phyloP scores from a whole-genome alignment of 2,888 invertebrate genomes.

The Andrena fulva region DNA sequence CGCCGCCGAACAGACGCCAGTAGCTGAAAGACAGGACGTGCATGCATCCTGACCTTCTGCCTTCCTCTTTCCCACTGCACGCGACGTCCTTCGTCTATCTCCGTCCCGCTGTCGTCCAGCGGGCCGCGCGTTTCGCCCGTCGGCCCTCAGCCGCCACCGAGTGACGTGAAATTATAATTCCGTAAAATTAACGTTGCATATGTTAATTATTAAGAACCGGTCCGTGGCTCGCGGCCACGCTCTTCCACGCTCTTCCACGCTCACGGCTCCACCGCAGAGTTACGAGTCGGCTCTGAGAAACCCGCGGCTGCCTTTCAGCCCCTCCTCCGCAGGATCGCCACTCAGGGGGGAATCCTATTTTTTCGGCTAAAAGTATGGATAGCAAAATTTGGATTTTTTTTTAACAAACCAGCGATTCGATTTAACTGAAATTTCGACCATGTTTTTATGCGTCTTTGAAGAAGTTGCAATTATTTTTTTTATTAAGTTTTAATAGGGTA shows the following conservation, averaged over 20 bases:
- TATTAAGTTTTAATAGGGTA: too few relatives aligned
- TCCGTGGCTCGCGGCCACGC: slow-evolving; percentile 63
- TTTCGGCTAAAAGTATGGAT: too few relatives aligned
- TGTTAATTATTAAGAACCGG: slow-evolving; percentile 82
- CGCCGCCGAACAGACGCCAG: slow-evolving; percentile 29
- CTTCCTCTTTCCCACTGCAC: slow-evolving; percentile 30
- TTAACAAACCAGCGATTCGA: too few relatives aligned
- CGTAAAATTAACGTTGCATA: slow-evolving; percentile 82
- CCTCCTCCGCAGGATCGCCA: not conserved
- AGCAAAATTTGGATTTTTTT: too few relatives aligned
- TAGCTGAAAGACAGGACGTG: slow-evolving; percentile 56
- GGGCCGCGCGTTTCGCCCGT: slow-evolving; percentile 68
- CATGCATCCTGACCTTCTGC: slow-evolving; percentile 52
- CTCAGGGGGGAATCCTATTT: too few relatives aligned
- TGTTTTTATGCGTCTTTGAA: too few relatives aligned
- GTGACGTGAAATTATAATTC: slow-evolving; percentile 82
- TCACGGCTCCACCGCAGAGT: slow-evolving; percentile 57
- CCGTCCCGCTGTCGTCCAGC: slow-evolving; percentile 5
- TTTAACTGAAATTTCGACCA: too few relatives aligned
- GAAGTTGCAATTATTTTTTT: too few relatives aligned
- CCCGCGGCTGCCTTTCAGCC: slow-evolving; percentile 25
- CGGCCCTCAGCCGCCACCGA: slow-evolving; percentile 63
- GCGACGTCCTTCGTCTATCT: slow-evolving; percentile 23
- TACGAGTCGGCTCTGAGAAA: slow-evolving; percentile 17
- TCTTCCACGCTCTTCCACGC: slow-evolving; percentile 65